Evolutionary conservation across 2,797 vertebrate species (phyloP), one percentile per base, ranked within the genome.

Genomic region (Anguilla pacifica): DNA sequence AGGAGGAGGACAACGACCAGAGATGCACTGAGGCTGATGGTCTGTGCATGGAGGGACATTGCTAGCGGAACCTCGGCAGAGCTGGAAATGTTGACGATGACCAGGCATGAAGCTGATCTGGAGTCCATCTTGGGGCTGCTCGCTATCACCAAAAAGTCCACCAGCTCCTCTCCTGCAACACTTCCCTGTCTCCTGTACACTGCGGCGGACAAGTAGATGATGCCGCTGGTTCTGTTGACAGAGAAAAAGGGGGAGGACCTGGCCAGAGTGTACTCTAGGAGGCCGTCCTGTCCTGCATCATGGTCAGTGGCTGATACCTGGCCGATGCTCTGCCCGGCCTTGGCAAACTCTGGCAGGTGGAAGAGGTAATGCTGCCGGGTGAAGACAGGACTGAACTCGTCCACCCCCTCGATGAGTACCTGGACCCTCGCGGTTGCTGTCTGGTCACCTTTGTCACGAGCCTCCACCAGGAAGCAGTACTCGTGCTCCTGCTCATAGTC

Each of bases 341-440:
- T 92, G 0, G 93, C 90, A 64, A 96, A 94, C 89, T 95, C 92
- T 0, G 96, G 96, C 13, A 99, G 94, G 87, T 91, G 91, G 91
- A 99, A 99, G 87, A 95, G 95, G 92, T 99, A 99, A 0, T 92
- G 93, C 79, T 96, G 96, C 91, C 98, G 96, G 77, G 96, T 96
- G 91, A 99, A 99, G 84, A 98, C 70, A 0, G 98, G 98, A 89
- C 97, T 97, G 93, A 97, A 99, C 92, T 99, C 98, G 92, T 99
- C 98, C 87, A 93, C 91, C 11, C 97, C 97, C 86, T 97, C 96
- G 59, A 99, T 94, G 87, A 95, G 90, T n/a, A 99, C 93, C 91
- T 96, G 96, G 86, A 99, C 95, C 88, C 90, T 94, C 61, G 97
- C 46, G 0, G 94, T 97, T 15, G 98, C 96, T 17, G 94, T 91